Evolutionary conservation across 2,797 vertebrate species (phyloP).

Genomic region (Carduelis carduelis): DNA sequence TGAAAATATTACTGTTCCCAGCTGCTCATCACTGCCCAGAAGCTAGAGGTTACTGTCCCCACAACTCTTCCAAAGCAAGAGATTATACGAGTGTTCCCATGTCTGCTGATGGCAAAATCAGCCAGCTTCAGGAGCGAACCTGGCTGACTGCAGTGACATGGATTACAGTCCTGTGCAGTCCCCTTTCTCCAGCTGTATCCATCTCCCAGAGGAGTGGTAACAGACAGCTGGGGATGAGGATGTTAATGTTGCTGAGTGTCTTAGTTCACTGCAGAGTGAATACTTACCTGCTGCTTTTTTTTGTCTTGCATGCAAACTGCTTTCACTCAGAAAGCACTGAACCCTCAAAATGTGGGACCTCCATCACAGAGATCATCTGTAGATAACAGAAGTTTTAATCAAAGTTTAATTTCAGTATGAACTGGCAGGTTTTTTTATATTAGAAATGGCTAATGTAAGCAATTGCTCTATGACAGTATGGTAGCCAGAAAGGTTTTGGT

Average conservation of each 20-base stretch:
- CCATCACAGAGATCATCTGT: neutral
- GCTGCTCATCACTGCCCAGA: neutral
- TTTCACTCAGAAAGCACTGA: neutral
- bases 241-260: neutral
- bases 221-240: neutral
- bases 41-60: slow-evolving; percentile 17
- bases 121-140: neutral
- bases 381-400: neutral
- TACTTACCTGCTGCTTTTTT: neutral
- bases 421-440: neutral
- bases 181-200: neutral
- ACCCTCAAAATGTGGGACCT: neutral
- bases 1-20: slow-evolving; percentile 38
- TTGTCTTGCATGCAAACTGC: neutral
- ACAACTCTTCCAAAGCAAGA: neutral
- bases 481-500: neutral
- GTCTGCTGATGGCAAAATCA: neutral
- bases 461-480: fast-evolving
- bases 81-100: neutral
- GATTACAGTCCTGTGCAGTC: neutral
- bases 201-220: neutral
- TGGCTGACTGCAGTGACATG: neutral
- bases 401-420: neutral
- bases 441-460: neutral
- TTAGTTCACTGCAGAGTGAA: neutral